Conservation (phyloP, 2,888 invertebrate species). For the Pediacus dermestoides region DNA sequence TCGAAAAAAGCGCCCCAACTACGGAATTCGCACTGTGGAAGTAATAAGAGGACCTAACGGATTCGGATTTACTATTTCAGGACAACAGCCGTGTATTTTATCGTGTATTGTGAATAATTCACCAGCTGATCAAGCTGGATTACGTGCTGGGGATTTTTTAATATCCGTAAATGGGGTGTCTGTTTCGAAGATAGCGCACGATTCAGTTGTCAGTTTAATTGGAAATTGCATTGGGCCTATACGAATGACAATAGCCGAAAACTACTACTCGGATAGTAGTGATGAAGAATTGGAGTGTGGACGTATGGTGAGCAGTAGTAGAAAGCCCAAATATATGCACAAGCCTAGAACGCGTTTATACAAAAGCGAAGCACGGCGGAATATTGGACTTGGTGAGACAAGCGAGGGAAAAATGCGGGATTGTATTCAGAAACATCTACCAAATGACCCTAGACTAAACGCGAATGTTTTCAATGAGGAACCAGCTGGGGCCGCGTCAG, state of each 20-base stretch:
- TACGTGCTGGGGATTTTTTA: slow-evolving; percentile 88
- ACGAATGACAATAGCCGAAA: slow-evolving; percentile 81
- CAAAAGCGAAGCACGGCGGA: slow-evolving; percentile 27
- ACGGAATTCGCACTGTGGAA: slow-evolving; percentile 78
- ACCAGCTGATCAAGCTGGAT: slow-evolving; percentile 86
- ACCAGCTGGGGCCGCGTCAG: slow-evolving; percentile 16
- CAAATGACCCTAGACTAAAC: slow-evolving; percentile 24
- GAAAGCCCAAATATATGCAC: slow-evolving; percentile 61
- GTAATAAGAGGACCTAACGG: slow-evolving; percentile 83
- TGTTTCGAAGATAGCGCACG: slow-evolving; percentile 89
- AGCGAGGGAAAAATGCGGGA: slow-evolving; percentile 25
- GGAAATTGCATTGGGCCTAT: slow-evolving; percentile 82
- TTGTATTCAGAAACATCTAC: slow-evolving; percentile 18
- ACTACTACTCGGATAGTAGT: slow-evolving; percentile 81
- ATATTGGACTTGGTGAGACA: slow-evolving; percentile 24
- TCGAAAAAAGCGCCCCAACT: slow-evolving; percentile 68
- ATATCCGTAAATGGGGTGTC: slow-evolving; percentile 88
- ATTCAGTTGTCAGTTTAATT: slow-evolving; percentile 87
- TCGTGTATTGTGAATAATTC: slow-evolving; percentile 88
- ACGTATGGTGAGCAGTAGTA: slow-evolving; percentile 52
- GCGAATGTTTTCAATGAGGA: slow-evolving; percentile 25
- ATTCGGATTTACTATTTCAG: slow-evolving; percentile 97
- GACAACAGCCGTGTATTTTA: slow-evolving; percentile 92
- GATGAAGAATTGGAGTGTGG: slow-evolving; percentile 59
- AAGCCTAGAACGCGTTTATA: slow-evolving; percentile 43